These are phyloP conservation scores for Nomada goodeniana DNA, from an alignment of 2,888 invertebrate species.

Conservation along the genomic window DNA sequence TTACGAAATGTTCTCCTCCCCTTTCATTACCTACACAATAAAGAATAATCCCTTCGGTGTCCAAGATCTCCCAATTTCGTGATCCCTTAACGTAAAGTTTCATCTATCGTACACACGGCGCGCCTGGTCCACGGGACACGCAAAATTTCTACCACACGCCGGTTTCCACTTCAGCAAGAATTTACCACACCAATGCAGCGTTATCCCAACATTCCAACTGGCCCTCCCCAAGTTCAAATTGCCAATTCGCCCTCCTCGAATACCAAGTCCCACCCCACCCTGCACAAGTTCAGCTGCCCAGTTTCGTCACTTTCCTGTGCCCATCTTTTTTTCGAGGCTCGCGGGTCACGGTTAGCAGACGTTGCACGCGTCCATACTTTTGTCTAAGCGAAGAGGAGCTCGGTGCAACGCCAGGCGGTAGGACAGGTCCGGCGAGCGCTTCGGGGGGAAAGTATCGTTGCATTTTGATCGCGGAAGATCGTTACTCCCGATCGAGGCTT, in stretches of 20 bases:
- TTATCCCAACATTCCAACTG: neutral
- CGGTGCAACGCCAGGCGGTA: constrained; percentile 36
- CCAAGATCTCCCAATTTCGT: neutral
- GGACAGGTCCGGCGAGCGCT: constrained; percentile 65
- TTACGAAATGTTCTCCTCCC: too few species aligned
- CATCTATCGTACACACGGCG: neutral
- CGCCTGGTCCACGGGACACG: neutral
- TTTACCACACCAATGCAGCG: neutral
- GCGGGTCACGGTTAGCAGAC: constrained; percentile 37
- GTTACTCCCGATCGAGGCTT: constrained; percentile 73
- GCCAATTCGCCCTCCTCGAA: too few species aligned
- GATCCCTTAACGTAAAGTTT: neutral
- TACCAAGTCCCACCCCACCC: too few species aligned
- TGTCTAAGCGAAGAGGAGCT: constrained; percentile 40
- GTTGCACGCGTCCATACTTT: constrained; percentile 34
- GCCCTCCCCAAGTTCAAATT: too few species aligned
- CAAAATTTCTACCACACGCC: too few species aligned
- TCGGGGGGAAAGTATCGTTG: constrained; percentile 68
- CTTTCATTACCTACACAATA: too few species aligned
- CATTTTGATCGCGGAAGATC: constrained; percentile 77
- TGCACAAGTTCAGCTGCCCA: too few species aligned
- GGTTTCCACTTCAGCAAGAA: neutral
- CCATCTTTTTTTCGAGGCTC: neutral
- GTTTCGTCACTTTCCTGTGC: too few species aligned
- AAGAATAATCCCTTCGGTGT: neutral